Evolutionary conservation across 1,140 invertebrate species (phyloP).

Genomic region (Bradysia coprophila): DNA sequence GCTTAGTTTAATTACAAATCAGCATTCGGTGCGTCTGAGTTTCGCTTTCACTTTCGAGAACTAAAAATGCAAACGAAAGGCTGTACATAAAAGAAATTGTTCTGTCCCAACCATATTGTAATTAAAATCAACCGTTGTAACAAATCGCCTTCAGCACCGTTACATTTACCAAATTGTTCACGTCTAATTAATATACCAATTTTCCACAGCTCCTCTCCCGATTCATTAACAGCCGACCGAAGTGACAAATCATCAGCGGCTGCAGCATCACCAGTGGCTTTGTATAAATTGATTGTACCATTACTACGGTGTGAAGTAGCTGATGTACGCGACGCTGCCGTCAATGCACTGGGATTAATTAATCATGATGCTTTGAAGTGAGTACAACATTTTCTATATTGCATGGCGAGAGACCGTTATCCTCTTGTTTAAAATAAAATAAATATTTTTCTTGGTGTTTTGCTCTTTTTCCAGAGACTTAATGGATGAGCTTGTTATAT

Average conservation of each 20-base stretch:
- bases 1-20: too few relatives aligned
- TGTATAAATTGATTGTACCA: slow-evolving; percentile 85
- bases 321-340: slow-evolving; percentile 84
- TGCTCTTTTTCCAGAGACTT: slow-evolving; percentile 68
- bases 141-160: too few relatives aligned
- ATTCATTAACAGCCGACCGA: slow-evolving; percentile 62
- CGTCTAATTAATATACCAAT: not conserved
- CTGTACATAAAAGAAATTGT: too few relatives aligned
- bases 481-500: slow-evolving; percentile 83
- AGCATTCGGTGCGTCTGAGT: too few relatives aligned
- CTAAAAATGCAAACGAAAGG: too few relatives aligned
- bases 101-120: too few relatives aligned
- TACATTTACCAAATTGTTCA: too few relatives aligned
- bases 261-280: slow-evolving; percentile 51
- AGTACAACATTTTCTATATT: slow-evolving; percentile 16
- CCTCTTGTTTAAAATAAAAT: too few relatives aligned
- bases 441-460: too few relatives aligned
- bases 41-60: too few relatives aligned
- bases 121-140: too few relatives aligned
- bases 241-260: slow-evolving; percentile 43
- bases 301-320: slow-evolving; percentile 74
- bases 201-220: slow-evolving; percentile 61
- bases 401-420: too few relatives aligned
- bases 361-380: slow-evolving; percentile 86
- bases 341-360: slow-evolving; percentile 82